Evolutionary conservation across 2,888 invertebrate species (phyloP).

Genomic region (Drosophila putrida): DNA sequence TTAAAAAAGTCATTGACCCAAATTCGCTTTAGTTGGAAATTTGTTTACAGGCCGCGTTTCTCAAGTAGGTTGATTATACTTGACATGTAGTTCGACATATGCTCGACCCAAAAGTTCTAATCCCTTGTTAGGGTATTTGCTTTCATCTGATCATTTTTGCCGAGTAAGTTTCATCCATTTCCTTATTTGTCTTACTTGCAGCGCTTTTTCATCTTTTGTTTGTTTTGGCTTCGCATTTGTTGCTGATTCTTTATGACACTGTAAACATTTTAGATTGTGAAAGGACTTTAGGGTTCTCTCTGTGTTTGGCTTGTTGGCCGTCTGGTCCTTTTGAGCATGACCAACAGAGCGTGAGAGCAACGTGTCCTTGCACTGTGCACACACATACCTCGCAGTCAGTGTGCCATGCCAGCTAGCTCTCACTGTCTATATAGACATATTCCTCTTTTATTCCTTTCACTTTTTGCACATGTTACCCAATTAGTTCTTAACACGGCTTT

Average conservation of each 20-base stretch:
- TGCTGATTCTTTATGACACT: constrained; percentile 76
- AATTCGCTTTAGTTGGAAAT: not conserved
- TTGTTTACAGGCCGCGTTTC: not conserved
- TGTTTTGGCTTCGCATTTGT: constrained; percentile 62
- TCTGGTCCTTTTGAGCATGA: constrained; percentile 51
- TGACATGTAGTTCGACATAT: constrained; percentile 5
- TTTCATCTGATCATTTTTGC: constrained; percentile 29
- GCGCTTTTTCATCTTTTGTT: constrained; percentile 29
- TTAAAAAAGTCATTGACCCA: not conserved
- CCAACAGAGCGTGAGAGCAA: constrained; percentile 56
- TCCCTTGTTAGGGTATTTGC: not conserved
- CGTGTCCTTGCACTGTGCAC: constrained; percentile 55
- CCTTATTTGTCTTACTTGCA: constrained; percentile 44
- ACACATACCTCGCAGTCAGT: constrained; percentile 2
- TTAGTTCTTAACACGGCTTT: constrained; percentile 21
- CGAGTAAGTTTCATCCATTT: constrained; percentile 24
- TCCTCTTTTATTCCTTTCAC: too few relatives aligned
- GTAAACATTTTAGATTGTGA: constrained; percentile 71
- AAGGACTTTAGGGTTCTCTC: constrained; percentile 22
- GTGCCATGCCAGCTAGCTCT: not conserved
- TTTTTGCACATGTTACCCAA: not conserved
- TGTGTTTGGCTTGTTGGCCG: constrained; percentile 42
- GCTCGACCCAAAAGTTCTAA: not conserved
- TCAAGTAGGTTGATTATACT: not conserved
- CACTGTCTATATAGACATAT: not conserved